Evolutionary conservation across 2,888 invertebrate genomes (phyloP).

Genomic region (Ennomos erosarius): DNA sequence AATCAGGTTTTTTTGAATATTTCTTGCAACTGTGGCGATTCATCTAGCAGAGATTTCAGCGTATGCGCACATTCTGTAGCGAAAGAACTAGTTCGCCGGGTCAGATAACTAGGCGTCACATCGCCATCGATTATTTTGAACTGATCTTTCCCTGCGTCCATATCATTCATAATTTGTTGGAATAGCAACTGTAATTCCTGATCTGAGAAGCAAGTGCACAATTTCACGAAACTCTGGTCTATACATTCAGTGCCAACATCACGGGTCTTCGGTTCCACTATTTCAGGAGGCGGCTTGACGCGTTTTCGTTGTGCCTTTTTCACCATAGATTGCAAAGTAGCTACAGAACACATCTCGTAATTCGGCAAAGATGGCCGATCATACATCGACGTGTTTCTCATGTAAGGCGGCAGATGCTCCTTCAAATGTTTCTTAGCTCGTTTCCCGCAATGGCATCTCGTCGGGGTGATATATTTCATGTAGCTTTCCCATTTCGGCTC

Average conservation of each 20-base stretch:
- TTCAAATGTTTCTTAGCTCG: conserved; percentile 64
- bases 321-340: conserved; percentile 58
- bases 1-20: conserved; percentile 63
- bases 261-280: conserved; percentile 50
- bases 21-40: conserved; percentile 59
- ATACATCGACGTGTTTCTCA: conserved; percentile 64
- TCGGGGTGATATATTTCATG: conserved; percentile 57
- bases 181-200: conserved; percentile 54
- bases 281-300: conserved; percentile 36
- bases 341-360: conserved; percentile 62
- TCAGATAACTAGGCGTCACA: conserved; percentile 46
- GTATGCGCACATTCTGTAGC: conserved; percentile 57
- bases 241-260: conserved; percentile 61
- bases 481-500: conserved; percentile 73
- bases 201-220: conserved; percentile 69
- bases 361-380: conserved; percentile 59
- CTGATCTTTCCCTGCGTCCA: conserved; percentile 12
- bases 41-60: conserved; percentile 54
- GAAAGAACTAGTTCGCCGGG: conserved; percentile 48
- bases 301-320: conserved; percentile 50
- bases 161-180: conserved; percentile 36
- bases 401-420: conserved; percentile 71
- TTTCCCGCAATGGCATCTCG: conserved; percentile 61
- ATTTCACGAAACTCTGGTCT: conserved; percentile 59
- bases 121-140: conserved; percentile 48